phyloP scores from a whole-genome alignment of 1,140 invertebrate species.

The Zaprionus kolodkinae region DNA sequence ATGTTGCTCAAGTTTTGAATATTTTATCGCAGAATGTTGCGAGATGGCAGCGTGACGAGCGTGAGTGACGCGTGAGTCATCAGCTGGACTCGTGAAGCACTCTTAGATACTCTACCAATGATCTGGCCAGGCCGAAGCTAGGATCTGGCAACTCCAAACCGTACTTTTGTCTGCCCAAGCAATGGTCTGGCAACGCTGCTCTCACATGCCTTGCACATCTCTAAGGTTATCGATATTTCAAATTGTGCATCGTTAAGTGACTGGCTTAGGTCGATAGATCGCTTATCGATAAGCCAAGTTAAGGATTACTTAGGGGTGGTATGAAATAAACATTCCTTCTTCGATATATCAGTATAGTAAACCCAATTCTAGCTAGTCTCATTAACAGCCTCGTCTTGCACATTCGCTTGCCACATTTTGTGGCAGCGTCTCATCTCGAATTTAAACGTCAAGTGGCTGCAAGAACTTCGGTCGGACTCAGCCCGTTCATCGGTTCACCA shows the following conservation, averaged over 20 bases:
- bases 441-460: conserved; percentile 58
- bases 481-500: not conserved
- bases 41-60: conserved; percentile 44
- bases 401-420: not conserved
- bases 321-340: too few species aligned
- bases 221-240: too few species aligned
- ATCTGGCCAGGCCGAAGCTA: too few species aligned
- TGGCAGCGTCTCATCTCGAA: conserved; percentile 54
- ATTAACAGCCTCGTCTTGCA: not conserved
- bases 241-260: too few species aligned
- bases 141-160: too few species aligned
- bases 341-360: too few species aligned
- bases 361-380: not conserved
- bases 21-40: conserved; percentile 21
- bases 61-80: not conserved
- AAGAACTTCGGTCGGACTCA: conserved; percentile 2
- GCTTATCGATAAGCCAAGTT: too few species aligned
- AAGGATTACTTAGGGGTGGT: too few species aligned
- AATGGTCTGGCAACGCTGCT: too few species aligned
- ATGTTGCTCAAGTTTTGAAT: conserved; percentile 49
- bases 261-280: too few species aligned
- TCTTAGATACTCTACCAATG: too few species aligned
- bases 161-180: too few species aligned
- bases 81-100: not conserved
- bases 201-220: not conserved